phyloP scores from a whole-genome alignment of 2,888 invertebrate species.

The Rhamnusium bicolor region DNA sequence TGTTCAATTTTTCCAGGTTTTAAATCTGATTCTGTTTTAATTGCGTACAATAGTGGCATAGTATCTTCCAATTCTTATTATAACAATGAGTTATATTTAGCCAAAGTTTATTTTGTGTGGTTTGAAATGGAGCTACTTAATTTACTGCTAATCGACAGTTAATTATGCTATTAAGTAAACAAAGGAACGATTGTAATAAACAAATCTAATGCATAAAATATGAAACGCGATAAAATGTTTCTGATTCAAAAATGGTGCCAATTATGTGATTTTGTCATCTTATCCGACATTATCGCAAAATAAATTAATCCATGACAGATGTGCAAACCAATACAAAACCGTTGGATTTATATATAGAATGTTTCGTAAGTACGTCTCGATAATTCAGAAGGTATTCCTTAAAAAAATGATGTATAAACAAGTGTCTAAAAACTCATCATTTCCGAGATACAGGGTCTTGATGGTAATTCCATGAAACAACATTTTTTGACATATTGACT shows the following conservation, averaged over 20 bases:
- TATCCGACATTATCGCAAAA: not conserved
- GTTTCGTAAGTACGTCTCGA: too few relatives aligned
- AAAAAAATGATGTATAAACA: too few relatives aligned
- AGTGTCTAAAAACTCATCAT: too few relatives aligned
- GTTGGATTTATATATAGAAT: not conserved
- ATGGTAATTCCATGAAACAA: too few relatives aligned
- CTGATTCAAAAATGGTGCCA: not conserved
- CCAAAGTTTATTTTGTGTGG: conserved; percentile 21
- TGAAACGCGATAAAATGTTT: conserved; percentile 14
- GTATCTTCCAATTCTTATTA: not conserved
- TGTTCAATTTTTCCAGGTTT: conserved; percentile 4
- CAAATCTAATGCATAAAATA: conserved; percentile 9
- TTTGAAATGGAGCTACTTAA: conserved; percentile 23
- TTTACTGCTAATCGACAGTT: conserved; percentile 32
- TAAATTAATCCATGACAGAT: too few relatives aligned
- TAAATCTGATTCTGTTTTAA: conserved; percentile 14
- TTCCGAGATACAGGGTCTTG: too few relatives aligned
- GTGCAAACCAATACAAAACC: not conserved
- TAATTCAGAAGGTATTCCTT: too few relatives aligned
- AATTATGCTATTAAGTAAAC: conserved; percentile 25
- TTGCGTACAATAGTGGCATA: too few relatives aligned
- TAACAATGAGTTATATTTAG: conserved; percentile 8
- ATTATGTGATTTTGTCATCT: not conserved
- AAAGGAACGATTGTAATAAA: conserved; percentile 17
- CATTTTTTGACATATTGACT: too few relatives aligned